These are phyloP conservation scores for Dicranocentrus wangi DNA, from an alignment of 2,888 invertebrate genomes.

Conservation along the genomic window DNA sequence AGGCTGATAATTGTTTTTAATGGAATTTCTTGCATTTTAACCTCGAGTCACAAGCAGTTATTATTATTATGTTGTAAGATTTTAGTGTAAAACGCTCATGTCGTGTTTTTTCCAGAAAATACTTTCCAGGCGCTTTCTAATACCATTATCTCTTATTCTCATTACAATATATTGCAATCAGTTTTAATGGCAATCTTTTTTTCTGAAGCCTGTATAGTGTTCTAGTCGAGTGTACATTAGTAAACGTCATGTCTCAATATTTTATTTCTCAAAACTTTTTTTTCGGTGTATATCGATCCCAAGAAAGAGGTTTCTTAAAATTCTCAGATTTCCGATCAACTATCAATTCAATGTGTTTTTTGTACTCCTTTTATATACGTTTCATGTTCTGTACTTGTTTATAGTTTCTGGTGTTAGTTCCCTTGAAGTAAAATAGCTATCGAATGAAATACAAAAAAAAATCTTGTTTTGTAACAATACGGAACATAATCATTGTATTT, in stretches of 20 bases:
- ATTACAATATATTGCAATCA: constrained; percentile 31
- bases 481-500: background rate
- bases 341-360: too few species aligned
- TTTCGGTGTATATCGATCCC: too few species aligned
- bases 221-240: constrained; percentile 51
- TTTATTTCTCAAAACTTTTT: too few species aligned
- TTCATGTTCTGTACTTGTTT: background rate
- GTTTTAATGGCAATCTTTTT: constrained; percentile 52
- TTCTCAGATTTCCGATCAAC: too few species aligned
- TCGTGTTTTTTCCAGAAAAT: constrained; percentile 32
- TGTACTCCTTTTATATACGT: background rate
- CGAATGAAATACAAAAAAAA: too few species aligned
- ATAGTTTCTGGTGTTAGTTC: too few species aligned
- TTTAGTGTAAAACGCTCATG: constrained; percentile 26
- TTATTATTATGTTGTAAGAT: constrained; percentile 11
- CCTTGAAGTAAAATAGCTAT: too few species aligned
- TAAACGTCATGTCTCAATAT: too few species aligned
- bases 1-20: constrained; percentile 41
- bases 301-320: background rate
- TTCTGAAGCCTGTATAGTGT: constrained; percentile 56
- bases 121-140: constrained; percentile 26
- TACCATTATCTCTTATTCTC: background rate
- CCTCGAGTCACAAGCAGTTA: constrained; percentile 52
- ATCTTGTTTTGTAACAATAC: too few species aligned
- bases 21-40: constrained; percentile 58